Conservation (phyloP, 1,140 invertebrate species). For the Condylostylus longicornis region DNA sequence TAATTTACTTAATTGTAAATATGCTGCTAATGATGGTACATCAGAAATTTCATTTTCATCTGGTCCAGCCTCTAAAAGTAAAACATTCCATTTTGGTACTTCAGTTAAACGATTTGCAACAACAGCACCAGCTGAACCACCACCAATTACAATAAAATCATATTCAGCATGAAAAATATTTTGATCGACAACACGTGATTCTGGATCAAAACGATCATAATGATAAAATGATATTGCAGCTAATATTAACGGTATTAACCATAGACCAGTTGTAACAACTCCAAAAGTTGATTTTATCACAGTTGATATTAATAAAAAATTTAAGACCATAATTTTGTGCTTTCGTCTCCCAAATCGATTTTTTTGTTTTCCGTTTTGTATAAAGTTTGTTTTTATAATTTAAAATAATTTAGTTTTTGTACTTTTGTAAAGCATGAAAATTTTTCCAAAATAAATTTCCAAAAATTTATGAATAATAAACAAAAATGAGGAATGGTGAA, state of each 20-base stretch:
- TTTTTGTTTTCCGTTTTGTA: no score
- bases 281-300: constrained; percentile 57
- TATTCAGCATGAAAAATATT: constrained; percentile 47
- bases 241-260: constrained; percentile 66
- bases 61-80: constrained; percentile 81
- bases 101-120: constrained; percentile 81
- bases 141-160: constrained; percentile 78
- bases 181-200: constrained; percentile 48
- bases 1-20: constrained; percentile 69
- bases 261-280: constrained; percentile 54
- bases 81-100: constrained; percentile 57
- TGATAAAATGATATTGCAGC: constrained; percentile 67
- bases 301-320: constrained; percentile 52
- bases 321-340: constrained; percentile 44
- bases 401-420: no score
- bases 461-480: no score
- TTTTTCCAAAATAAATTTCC: no score
- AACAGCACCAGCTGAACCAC: constrained; percentile 63
- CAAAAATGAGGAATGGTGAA: no score
- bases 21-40: constrained; percentile 73
- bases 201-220: constrained; percentile 66
- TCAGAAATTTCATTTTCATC: constrained; percentile 84
- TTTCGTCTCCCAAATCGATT: no score
- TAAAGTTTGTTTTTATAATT: no score
- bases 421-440: no score